phyloP scores from a whole-genome alignment of 2,888 invertebrate genomes.

The Caenorhabditis angaria region DNA sequence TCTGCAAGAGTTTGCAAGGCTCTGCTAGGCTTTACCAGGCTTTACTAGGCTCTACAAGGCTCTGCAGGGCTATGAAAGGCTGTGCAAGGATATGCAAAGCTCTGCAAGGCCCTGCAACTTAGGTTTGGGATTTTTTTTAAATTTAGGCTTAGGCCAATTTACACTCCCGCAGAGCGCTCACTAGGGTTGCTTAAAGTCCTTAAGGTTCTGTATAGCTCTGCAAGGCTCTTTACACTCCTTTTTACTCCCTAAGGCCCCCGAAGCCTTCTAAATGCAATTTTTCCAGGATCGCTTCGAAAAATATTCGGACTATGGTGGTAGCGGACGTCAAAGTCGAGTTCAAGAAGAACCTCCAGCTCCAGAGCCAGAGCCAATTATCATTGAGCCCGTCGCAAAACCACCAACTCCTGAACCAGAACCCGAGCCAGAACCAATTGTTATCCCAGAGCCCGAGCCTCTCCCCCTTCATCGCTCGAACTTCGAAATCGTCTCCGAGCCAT shows the following conservation, averaged over 20 bases:
- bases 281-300: slow-evolving; percentile 21
- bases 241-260: slow-evolving; percentile 29
- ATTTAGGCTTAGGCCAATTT: neutral
- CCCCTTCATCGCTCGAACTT: neutral
- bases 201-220: no score
- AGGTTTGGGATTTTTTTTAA: neutral
- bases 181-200: neutral
- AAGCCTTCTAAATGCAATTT: slow-evolving; percentile 22
- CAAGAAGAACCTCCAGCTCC: neutral
- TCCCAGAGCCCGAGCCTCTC: slow-evolving; percentile 1
- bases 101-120: neutral
- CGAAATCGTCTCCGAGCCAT: slow-evolving; percentile 11
- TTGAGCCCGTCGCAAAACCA: neutral
- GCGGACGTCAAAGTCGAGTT: slow-evolving; percentile 7
- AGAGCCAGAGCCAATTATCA: neutral
- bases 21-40: no score
- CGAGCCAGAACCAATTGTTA: slow-evolving; percentile 14
- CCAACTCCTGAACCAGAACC: slow-evolving; percentile 3
- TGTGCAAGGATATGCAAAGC: no score
- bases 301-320: slow-evolving; percentile 29
- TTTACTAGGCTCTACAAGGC: neutral
- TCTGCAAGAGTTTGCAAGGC: no score
- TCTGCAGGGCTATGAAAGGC: neutral
- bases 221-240: neutral
- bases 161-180: no score